phyloP scores from a whole-genome alignment of 2,113 vertebrate genomes.

The Petaurus breviceps region DNA sequence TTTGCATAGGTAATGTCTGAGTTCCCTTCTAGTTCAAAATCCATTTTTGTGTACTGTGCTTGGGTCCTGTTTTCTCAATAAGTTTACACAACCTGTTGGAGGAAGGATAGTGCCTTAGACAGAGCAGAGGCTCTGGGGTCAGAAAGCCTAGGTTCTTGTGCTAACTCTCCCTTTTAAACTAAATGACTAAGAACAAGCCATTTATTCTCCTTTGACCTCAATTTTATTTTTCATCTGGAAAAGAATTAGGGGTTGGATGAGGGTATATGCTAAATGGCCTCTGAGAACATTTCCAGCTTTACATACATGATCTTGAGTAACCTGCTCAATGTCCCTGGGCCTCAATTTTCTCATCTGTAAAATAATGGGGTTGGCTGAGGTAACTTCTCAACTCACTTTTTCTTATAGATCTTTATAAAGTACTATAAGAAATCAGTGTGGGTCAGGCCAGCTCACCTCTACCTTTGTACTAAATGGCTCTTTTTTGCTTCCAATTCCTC shows the following conservation, averaged over 20 bases:
- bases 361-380: neutral
- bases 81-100: neutral
- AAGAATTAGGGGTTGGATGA: neutral
- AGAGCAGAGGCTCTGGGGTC: neutral
- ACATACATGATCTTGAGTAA: neutral
- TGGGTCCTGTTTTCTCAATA: neutral
- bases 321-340: neutral
- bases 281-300: neutral
- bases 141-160: neutral
- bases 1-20: too few species aligned
- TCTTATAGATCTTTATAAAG: neutral
- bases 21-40: neutral
- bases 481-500: too few species aligned
- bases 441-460: too few species aligned
- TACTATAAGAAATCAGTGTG: neutral
- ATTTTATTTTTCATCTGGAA: neutral
- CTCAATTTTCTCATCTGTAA: neutral
- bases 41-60: rapidly evolving
- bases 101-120: rapidly evolving
- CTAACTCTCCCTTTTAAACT: neutral
- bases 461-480: too few species aligned
- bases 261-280: rapidly evolving
- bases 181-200: neutral
- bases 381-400: neutral
- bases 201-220: neutral